These are phyloP conservation scores for Pygmarrhopalites habei DNA, from an alignment of 1,140 invertebrate species.

Conservation along the genomic window DNA sequence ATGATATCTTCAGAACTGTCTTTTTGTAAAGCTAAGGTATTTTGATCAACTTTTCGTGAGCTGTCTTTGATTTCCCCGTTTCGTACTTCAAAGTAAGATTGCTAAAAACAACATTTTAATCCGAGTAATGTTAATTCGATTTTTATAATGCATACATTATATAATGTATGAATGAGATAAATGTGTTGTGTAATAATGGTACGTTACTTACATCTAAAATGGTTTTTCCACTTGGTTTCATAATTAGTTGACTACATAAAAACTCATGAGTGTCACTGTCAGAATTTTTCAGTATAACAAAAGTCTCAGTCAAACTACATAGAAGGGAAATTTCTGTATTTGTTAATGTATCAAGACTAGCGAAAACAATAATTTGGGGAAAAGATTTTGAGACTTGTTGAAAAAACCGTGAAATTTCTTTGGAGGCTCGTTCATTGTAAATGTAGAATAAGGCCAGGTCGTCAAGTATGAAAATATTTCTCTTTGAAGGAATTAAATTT, in stretches of 20 bases:
- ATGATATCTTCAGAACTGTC: constrained; percentile 17
- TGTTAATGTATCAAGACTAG: constrained; percentile 11
- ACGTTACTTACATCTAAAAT: constrained; percentile 15
- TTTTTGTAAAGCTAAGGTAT: not conserved
- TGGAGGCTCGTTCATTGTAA: not conserved
- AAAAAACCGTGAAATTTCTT: constrained; percentile 8
- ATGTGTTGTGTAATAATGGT: too few species aligned
- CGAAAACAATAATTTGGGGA: constrained; percentile 20
- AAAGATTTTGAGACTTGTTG: not conserved
- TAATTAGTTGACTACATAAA: constrained; percentile 28
- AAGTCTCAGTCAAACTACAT: constrained; percentile 12
- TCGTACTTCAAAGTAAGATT: constrained; percentile 11
- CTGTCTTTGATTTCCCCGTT: constrained; percentile 8
- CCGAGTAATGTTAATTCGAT: too few species aligned
- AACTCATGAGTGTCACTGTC: constrained; percentile 1
- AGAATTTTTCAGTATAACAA: not conserved
- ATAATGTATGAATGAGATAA: too few species aligned
- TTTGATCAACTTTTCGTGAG: not conserved
- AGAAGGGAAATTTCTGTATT: constrained; percentile 5
- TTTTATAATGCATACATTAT: too few species aligned
- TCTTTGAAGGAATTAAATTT: not conserved
- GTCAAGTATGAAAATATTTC: constrained; percentile 24
- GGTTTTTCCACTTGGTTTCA: constrained; percentile 22
- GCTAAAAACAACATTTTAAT: constrained; percentile 18
- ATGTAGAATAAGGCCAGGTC: constrained; percentile 17